These are phyloP conservation scores for Alca torda DNA, from an alignment of 2,797 vertebrate genomes.

Conservation along the genomic window DNA sequence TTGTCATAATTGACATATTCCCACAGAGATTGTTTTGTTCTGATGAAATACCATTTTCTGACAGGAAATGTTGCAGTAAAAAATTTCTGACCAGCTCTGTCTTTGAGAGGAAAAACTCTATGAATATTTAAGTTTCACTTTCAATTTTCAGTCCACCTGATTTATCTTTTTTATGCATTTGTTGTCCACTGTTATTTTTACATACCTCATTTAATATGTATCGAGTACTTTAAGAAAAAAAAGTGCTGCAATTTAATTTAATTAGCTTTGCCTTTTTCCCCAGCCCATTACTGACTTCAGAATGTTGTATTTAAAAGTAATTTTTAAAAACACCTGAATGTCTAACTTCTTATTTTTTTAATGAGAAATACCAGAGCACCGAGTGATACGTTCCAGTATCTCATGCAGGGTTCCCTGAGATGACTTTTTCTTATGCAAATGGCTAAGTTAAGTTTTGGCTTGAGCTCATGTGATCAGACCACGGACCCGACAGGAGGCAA, in stretches of 20 bases:
- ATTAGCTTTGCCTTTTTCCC: not conserved
- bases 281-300: not conserved
- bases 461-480: not conserved
- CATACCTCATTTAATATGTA: slow-evolving; percentile 57
- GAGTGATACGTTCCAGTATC: not conserved
- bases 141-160: not conserved
- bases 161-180: not conserved
- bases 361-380: not conserved
- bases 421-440: not conserved
- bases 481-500: not conserved
- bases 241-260: slow-evolving; percentile 22
- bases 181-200: slow-evolving; percentile 38
- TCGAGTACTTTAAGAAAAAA: slow-evolving; percentile 23
- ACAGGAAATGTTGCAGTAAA: not conserved
- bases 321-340: slow-evolving; percentile 13
- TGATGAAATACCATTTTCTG: not conserved
- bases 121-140: slow-evolving; percentile 22
- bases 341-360: not conserved
- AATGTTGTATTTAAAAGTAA: slow-evolving; percentile 12
- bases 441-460: not conserved
- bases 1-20: slow-evolving; percentile 12
- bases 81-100: not conserved
- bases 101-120: not conserved
- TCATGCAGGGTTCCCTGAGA: not conserved
- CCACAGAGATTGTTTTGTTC: not conserved